A percentile compares a stretch with the other conserved stretches of the same genome.
These are phyloP conservation scores for Pediacus dermestoides DNA, from an alignment of 2,888 invertebrate genomes.

Conservation along the genomic window DNA sequence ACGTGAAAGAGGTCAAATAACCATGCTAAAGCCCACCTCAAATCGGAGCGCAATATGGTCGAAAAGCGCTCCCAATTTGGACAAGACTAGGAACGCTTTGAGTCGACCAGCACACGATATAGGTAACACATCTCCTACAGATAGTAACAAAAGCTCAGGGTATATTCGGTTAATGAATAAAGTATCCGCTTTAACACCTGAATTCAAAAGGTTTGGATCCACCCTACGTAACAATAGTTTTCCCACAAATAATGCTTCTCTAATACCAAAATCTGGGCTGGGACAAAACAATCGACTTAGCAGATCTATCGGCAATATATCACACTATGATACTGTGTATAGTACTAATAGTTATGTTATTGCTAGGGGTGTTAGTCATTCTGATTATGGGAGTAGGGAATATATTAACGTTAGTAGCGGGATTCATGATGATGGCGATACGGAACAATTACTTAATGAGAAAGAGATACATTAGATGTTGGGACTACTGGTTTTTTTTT, in stretches of 20 bases:
- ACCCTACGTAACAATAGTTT: conserved; percentile 45
- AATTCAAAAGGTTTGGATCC: conserved; percentile 38
- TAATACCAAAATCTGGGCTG: conserved; percentile 34
- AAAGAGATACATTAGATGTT: too few species aligned
- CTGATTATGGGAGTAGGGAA: conserved; percentile 21
- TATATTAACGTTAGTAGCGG: not conserved
- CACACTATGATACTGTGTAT: conserved; percentile 57
- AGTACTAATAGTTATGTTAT: conserved; percentile 50
- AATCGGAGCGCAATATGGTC: conserved; percentile 47
- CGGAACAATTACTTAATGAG: conserved; percentile 6
- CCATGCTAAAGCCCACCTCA: conserved; percentile 51
- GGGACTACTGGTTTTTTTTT: too few species aligned
- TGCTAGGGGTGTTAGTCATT: conserved; percentile 44
- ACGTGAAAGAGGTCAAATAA: conserved; percentile 78
- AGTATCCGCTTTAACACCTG: conserved; percentile 42
- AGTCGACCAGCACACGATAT: conserved; percentile 62
- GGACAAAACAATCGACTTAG: conserved; percentile 44
- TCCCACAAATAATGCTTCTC: conserved; percentile 42
- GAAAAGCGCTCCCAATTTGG: conserved; percentile 63
- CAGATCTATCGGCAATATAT: conserved; percentile 49
- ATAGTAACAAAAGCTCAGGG: conserved; percentile 34
- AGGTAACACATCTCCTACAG: conserved; percentile 54
- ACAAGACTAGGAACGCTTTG: conserved; percentile 54
- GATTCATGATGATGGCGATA: conserved; percentile 24
- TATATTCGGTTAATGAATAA: conserved; percentile 44